Percentiles rank a stretch among this genome's conserved stretches.
These are phyloP conservation scores for Alexandromys oeconomus DNA, from an alignment of 2,797 vertebrate genomes.

Conservation along the genomic window DNA sequence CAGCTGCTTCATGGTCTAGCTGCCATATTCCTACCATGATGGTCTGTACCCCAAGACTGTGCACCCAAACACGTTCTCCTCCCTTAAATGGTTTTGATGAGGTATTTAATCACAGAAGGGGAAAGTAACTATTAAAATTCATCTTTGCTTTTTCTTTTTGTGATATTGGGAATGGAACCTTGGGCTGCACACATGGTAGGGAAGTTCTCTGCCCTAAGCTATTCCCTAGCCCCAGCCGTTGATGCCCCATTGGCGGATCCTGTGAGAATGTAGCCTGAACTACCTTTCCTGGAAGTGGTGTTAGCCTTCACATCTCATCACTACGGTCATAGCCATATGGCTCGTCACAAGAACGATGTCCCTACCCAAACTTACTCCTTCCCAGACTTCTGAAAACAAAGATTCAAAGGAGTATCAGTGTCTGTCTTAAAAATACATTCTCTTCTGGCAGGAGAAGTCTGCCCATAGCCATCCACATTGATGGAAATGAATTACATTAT, in stretches of 20 bases:
- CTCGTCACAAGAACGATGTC: neutral
- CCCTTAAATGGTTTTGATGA: neutral
- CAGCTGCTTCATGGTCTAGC: neutral
- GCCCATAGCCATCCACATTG: neutral
- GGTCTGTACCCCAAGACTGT: neutral
- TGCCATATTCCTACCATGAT: neutral
- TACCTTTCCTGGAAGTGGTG: neutral
- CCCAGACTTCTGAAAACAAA: neutral
- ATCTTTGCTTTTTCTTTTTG: neutral
- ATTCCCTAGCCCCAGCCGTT: neutral
- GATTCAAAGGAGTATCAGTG: neutral
- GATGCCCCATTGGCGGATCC: neutral
- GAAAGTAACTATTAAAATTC: neutral
- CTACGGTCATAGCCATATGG: accelerated
- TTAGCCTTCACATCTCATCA: neutral
- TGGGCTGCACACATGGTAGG: neutral
- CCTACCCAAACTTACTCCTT: neutral
- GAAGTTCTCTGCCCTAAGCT: neutral
- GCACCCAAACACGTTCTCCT: neutral
- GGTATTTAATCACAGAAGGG: neutral
- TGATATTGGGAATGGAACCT: neutral
- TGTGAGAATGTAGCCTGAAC: neutral
- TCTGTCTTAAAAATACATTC: neutral
- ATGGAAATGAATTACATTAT: neutral
- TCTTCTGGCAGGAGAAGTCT: neutral